A percentile compares a stretch with the other conserved stretches of the same genome.
Evolutionary conservation across 1,140 invertebrate genomes (phyloP).

Genomic region (Diuraphis noxia): DNA sequence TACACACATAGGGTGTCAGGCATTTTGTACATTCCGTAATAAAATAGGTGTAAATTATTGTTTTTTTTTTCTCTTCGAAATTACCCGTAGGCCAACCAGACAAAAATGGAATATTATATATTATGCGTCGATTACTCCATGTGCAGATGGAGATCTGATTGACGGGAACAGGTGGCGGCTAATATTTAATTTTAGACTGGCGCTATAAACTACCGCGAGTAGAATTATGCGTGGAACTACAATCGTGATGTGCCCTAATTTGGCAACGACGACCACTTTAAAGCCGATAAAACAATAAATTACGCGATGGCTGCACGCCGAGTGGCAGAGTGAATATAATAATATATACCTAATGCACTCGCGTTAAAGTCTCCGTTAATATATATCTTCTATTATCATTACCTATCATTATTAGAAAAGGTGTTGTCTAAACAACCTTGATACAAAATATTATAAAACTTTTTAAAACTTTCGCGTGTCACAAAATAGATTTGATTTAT

Average conservation of each 20-base stretch:
- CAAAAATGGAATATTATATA: neutral
- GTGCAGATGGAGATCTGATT: neutral
- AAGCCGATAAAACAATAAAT: conserved; percentile 5
- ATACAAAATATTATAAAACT: neutral
- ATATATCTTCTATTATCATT: neutral
- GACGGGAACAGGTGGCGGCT: neutral
- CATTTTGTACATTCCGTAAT: neutral
- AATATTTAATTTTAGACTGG: conserved; percentile 29
- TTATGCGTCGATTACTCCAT: neutral
- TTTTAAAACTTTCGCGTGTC: neutral
- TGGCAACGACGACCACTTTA: neutral
- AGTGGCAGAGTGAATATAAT: neutral
- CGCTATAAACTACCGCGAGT: neutral
- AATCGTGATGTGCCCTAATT: neutral
- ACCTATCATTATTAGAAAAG: neutral
- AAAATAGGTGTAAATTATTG: neutral
- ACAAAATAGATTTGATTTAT: neutral
- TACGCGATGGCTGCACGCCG: neutral
- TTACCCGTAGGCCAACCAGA: neutral
- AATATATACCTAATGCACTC: neutral
- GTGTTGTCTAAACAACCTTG: neutral
- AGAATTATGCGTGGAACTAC: neutral
- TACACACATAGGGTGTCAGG: neutral
- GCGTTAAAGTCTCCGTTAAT: conserved; percentile 36
- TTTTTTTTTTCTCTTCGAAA: neutral